A percentile compares a stretch with the other conserved stretches of the same genome.
Evolutionary conservation across 1,140 invertebrate species (phyloP).

Genomic region (Bactericera cockerelli): DNA sequence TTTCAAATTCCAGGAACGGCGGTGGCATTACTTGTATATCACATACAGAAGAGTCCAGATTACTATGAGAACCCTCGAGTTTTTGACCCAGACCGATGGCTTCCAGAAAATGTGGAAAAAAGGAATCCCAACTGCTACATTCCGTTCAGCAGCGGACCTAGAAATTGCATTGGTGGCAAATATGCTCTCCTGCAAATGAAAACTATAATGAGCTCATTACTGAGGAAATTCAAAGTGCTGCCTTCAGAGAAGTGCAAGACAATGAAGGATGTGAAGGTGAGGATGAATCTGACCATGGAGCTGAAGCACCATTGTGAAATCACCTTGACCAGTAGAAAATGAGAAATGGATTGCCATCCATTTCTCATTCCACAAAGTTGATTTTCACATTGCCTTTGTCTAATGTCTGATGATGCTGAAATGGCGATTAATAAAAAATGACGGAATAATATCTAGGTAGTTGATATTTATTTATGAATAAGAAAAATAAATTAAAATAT

Average conservation of each 20-base stretch:
- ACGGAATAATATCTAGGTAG: too few relatives aligned
- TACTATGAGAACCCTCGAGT: constrained; percentile 52
- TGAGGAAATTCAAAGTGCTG: constrained; percentile 23
- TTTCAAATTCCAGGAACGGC: constrained; percentile 28
- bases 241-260: constrained; percentile 8
- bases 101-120: constrained; percentile 36
- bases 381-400: too few relatives aligned
- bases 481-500: too few relatives aligned
- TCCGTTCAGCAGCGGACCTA: constrained; percentile 54
- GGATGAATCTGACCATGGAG: neutral
- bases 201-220: constrained; percentile 30
- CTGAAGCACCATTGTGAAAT: neutral
- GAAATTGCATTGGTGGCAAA: constrained; percentile 52
- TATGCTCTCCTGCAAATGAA: constrained; percentile 8
- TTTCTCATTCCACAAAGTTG: too few relatives aligned
- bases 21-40: constrained; percentile 33
- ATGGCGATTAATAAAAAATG: too few relatives aligned
- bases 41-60: constrained; percentile 47
- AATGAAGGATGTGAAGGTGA: neutral
- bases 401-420: too few relatives aligned
- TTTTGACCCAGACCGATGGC: constrained; percentile 63
- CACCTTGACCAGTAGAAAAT: neutral
- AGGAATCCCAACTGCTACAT: constrained; percentile 41
- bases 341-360: too few relatives aligned
- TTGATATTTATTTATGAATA: too few relatives aligned